Conservation (phyloP, 2,888 invertebrate genomes). For the Lottia gigantea region DNA sequence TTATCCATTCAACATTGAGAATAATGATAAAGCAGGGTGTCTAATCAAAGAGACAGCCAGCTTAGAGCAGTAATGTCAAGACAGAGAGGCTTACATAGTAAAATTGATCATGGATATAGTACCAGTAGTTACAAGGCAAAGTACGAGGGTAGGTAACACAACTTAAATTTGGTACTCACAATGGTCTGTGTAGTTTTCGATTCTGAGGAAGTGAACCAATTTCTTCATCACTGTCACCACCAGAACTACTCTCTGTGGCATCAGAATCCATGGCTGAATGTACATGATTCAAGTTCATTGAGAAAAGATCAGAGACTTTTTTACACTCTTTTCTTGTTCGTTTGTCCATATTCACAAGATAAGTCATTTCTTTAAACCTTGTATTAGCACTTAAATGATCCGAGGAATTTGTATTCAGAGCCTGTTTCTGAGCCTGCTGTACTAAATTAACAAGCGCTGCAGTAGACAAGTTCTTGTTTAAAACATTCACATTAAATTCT, state of each 20-base stretch:
- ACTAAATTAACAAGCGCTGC: conserved; percentile 74
- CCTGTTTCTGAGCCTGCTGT: conserved; percentile 71
- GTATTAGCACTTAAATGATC: conserved; percentile 18
- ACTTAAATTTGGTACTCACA: conserved; percentile 32
- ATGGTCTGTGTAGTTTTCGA: conserved; percentile 29
- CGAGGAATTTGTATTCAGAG: conserved; percentile 25
- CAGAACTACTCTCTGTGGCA: conserved; percentile 92
- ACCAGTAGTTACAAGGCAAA: not conserved
- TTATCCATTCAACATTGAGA: no score
- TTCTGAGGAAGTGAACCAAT: conserved; percentile 65
- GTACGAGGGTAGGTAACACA: not conserved
- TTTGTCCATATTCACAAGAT: conserved; percentile 53
- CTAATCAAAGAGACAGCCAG: no score
- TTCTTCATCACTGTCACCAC: conserved; percentile 94
- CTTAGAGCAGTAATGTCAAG: no score
- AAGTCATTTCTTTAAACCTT: conserved; percentile 30
- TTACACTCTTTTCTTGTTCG: conserved; percentile 72
- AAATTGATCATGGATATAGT: no score
- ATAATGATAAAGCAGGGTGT: no score
- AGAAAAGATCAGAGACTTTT: conserved; percentile 77
- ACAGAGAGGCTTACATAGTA: no score
- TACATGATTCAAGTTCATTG: conserved; percentile 79
- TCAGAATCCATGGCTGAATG: conserved; percentile 88
- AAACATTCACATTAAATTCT: conserved; percentile 57
- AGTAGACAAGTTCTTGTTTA: conserved; percentile 68